phyloP scores from a whole-genome alignment of 2,113 vertebrate genomes.

The Parus major region DNA sequence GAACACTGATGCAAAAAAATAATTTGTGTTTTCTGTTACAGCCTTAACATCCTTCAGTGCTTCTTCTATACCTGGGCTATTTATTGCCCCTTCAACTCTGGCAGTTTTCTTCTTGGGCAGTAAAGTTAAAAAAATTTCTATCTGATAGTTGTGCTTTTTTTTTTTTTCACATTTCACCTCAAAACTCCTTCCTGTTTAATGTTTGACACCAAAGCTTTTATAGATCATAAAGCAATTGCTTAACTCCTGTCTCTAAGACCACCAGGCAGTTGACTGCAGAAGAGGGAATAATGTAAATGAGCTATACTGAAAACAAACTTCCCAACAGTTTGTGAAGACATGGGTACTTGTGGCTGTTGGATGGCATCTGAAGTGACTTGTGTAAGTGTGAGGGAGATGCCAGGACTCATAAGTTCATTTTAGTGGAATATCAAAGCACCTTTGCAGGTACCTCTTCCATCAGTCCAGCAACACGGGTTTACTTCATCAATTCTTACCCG shows the following conservation, averaged over 20 bases:
- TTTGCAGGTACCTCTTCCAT: not conserved
- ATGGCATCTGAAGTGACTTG: not conserved
- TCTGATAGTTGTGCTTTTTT: not conserved
- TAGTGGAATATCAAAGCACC: not conserved
- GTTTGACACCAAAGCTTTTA: not conserved
- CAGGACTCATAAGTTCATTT: not conserved
- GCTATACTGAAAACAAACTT: not conserved
- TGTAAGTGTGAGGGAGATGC: not conserved
- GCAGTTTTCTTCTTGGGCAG: not conserved
- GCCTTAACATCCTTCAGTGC: not conserved
- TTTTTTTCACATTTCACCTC: not conserved
- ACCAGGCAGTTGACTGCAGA: not conserved
- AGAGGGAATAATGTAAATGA: not conserved
- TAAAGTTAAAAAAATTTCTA: not conserved
- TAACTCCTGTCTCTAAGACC: not conserved
- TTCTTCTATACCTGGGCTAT: not conserved
- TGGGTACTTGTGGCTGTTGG: not conserved
- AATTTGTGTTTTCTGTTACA: not conserved
- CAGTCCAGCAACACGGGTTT: not conserved
- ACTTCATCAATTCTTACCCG: not conserved
- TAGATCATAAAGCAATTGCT: not conserved
- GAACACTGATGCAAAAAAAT: not conserved
- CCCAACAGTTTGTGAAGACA: not conserved
- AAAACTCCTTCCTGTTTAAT: not conserved
- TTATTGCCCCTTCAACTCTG: not conserved